Evolutionary conservation across 2,113 vertebrate species (phyloP).

Genomic region (Danionella cerebrum): DNA sequence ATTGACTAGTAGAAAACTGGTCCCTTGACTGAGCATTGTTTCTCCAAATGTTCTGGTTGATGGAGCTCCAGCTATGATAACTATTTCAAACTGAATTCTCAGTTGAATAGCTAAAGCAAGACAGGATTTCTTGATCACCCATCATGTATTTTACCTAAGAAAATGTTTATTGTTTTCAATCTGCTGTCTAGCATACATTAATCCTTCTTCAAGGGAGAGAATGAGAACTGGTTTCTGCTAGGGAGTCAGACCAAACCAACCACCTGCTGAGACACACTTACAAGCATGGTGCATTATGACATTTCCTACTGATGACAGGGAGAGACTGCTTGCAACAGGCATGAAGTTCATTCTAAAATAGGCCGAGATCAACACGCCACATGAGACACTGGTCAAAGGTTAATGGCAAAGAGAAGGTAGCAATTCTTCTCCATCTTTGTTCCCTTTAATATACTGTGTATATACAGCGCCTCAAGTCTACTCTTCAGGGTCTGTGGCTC

Average conservation of each 20-base stretch:
- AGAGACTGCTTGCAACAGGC: conserved; percentile 16
- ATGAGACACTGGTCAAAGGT: conserved; percentile 9
- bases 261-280: conserved; percentile 18
- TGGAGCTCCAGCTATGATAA: no score
- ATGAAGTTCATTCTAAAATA: conserved; percentile 8
- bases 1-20: no score
- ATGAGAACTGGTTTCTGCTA: background rate
- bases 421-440: conserved; percentile 1
- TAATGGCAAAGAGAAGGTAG: conserved; percentile 13
- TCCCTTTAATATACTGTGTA: background rate
- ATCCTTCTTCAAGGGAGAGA: conserved; percentile 2
- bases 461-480: background rate
- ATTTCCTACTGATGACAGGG: conserved; percentile 2
- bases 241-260: conserved; percentile 5
- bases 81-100: no score
- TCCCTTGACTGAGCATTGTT: no score
- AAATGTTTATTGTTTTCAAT: background rate
- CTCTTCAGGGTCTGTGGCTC: conserved; percentile 5
- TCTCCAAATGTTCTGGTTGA: no score
- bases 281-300: background rate
- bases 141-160: no score
- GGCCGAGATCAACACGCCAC: background rate
- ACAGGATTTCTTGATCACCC: no score
- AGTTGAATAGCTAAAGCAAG: no score
- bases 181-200: background rate